phyloP scores from a whole-genome alignment of 2,113 vertebrate genomes.

The Myrmecophaga tridactyla region DNA sequence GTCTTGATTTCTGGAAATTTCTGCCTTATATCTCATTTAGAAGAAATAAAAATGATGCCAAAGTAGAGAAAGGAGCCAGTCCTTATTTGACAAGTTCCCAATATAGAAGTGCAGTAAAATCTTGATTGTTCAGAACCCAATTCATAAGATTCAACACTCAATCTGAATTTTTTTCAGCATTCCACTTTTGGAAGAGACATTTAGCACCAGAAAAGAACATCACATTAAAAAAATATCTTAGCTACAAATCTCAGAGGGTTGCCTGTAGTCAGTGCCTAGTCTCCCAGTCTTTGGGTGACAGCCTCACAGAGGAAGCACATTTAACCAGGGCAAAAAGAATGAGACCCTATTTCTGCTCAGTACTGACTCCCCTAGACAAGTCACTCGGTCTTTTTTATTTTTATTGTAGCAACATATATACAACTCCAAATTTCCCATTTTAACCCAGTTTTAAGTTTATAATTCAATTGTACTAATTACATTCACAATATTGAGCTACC shows the following conservation, averaged over 20 bases:
- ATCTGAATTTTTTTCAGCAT: neutral
- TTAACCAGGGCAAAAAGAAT: neutral
- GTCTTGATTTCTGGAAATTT: neutral
- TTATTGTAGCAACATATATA: too few relatives aligned
- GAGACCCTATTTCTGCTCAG: neutral
- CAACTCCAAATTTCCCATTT: too few relatives aligned
- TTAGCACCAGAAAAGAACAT: neutral
- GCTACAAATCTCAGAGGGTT: neutral
- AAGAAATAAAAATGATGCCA: slow-evolving; percentile 30
- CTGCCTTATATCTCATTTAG: neutral
- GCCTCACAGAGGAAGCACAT: neutral
- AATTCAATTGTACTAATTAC: too few relatives aligned
- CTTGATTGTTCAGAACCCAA: neutral
- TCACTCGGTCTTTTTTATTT: neutral
- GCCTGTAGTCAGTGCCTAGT: neutral
- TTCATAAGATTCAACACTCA: neutral
- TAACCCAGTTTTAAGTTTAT: too few relatives aligned
- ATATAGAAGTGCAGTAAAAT: neutral
- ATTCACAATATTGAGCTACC: too few relatives aligned
- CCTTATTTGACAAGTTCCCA: neutral
- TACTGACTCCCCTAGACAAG: neutral
- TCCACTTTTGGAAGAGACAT: neutral
- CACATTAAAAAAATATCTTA: neutral
- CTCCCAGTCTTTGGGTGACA: neutral
- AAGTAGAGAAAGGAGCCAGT: slow-evolving; percentile 9